phyloP scores from a whole-genome alignment of 2,113 vertebrate species.

The Empidonax traillii region DNA sequence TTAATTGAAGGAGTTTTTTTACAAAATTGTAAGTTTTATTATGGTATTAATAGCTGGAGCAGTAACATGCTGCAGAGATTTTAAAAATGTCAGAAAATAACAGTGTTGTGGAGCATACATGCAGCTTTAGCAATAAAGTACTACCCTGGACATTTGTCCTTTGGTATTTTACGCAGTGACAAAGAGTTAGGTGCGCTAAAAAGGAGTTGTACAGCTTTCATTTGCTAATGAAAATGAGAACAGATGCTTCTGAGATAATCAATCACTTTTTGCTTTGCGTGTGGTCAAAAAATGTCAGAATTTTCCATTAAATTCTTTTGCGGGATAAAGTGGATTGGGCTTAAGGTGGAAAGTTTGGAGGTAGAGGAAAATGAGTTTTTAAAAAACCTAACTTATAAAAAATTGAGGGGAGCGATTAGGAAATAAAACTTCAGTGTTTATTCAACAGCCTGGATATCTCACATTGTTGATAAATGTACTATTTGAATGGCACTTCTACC shows the following conservation, averaged over 20 bases:
- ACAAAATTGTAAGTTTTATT: neutral
- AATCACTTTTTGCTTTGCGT: fast-evolving
- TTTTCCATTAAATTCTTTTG: neutral
- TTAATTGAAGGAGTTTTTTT: neutral
- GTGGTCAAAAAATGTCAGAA: neutral
- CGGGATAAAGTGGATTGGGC: neutral
- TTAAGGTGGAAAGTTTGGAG: neutral
- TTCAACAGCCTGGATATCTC: fast-evolving
- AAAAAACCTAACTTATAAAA: neutral
- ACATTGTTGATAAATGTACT: neutral
- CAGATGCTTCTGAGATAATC: neutral
- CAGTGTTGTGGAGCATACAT: neutral
- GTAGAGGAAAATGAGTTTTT: neutral
- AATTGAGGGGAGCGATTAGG: neutral
- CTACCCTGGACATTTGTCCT: neutral
- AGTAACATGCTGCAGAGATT: neutral
- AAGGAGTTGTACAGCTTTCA: neutral
- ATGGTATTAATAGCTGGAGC: neutral
- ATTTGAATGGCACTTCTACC: neutral
- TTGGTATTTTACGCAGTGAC: neutral
- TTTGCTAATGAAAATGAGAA: neutral
- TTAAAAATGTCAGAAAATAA: neutral
- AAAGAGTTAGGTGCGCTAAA: neutral
- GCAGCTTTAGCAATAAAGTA: neutral
- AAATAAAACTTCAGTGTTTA: neutral